These are phyloP conservation scores for Phalloptychus januarius DNA, from an alignment of 2,797 vertebrate genomes.

Conservation along the genomic window DNA sequence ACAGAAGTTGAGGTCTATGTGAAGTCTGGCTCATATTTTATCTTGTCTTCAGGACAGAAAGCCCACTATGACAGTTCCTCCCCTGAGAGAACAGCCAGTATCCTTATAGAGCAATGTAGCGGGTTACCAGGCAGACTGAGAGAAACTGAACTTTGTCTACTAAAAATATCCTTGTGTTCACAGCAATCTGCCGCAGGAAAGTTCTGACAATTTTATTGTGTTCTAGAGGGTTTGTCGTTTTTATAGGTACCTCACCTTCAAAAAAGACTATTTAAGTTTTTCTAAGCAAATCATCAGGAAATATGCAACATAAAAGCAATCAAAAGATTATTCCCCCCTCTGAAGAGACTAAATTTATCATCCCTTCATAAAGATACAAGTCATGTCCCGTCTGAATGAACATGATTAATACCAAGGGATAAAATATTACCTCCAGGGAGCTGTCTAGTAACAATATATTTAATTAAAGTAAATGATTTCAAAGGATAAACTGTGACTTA, in stretches of 20 bases:
- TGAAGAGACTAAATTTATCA: constrained; percentile 46
- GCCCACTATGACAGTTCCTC: constrained; percentile 56
- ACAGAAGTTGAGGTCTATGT: constrained; percentile 54
- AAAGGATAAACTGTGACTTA: constrained; percentile 75
- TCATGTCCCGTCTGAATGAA: constrained; percentile 61
- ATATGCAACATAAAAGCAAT: not conserved
- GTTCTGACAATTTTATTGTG: constrained; percentile 15
- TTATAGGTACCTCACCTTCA: not conserved
- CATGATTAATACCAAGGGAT: constrained; percentile 74
- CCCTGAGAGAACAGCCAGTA: constrained; percentile 45
- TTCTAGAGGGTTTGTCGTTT: not conserved
- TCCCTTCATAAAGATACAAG: constrained; percentile 40
- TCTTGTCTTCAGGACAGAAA: constrained; percentile 38
- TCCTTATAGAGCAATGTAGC: constrained; percentile 14
- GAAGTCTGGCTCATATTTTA: constrained; percentile 40
- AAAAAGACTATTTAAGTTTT: not conserved
- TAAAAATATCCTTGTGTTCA: constrained; percentile 33
- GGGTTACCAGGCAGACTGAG: constrained; percentile 14
- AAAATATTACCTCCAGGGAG: constrained; percentile 67
- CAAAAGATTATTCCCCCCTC: constrained; percentile 17
- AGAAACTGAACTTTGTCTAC: constrained; percentile 27
- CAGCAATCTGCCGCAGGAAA: constrained; percentile 4
- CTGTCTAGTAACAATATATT: constrained; percentile 77
- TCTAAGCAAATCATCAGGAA: constrained; percentile 19
- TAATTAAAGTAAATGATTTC: constrained; percentile 79